Percentiles rank a stretch among this genome's conserved stretches.
Evolutionary conservation across 2,797 vertebrate species (phyloP).

Genomic region (Halcyon chelicuti): DNA sequence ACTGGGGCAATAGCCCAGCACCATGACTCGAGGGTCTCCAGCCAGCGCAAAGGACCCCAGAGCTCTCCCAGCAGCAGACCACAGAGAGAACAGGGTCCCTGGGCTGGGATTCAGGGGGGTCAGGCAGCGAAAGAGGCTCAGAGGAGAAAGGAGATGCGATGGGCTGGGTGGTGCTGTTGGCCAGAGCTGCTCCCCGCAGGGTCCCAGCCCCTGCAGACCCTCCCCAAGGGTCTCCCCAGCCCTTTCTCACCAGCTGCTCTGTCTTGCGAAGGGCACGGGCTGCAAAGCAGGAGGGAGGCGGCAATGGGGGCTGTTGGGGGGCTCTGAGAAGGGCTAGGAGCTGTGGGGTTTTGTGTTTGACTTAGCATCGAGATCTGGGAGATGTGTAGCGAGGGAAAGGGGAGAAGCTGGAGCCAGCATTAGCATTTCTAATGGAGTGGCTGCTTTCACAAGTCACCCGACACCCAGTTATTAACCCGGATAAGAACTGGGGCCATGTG

Average conservation of each 20-base stretch:
- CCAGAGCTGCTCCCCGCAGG: background rate
- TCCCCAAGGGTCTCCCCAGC: background rate
- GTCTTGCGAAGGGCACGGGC: background rate
- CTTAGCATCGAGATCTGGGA: background rate
- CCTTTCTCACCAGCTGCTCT: background rate
- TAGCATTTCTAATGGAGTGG: background rate
- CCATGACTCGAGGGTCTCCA: background rate
- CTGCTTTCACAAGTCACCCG: background rate
- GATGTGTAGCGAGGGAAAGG: background rate
- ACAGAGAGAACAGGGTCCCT: accelerated
- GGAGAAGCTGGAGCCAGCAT: background rate
- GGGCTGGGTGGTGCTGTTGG: background rate
- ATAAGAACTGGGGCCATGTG: background rate
- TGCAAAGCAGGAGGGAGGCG: background rate
- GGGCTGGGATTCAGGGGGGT: background rate
- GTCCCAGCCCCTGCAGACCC: background rate
- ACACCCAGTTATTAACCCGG: background rate
- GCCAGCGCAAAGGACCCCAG: background rate
- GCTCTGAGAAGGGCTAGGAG: background rate
- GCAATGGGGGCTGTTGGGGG: background rate
- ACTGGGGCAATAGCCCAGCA: accelerated
- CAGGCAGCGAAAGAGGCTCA: background rate
- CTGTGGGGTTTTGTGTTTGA: background rate
- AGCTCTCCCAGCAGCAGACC: background rate
- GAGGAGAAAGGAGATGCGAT: accelerated